Conservation (phyloP, 2,113 vertebrate species). For the Nestor notabilis region DNA sequence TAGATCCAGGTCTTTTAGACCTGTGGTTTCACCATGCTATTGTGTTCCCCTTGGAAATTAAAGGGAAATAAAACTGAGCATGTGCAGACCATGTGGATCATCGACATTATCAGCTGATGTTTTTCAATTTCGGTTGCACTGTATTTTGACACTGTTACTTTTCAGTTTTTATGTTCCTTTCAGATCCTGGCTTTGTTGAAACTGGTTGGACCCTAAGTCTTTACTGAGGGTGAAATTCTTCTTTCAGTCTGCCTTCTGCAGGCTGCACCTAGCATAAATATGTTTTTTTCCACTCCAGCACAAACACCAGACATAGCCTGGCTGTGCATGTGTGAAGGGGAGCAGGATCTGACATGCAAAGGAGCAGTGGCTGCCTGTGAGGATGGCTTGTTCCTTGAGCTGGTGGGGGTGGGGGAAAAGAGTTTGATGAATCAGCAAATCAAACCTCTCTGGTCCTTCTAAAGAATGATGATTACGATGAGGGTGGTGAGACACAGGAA, state of each 20-base stretch:
- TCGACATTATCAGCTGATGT: not conserved
- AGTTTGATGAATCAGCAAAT: not conserved
- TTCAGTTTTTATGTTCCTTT: not conserved
- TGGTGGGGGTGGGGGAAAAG: too few relatives aligned
- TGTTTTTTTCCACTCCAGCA: not conserved
- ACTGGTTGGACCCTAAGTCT: not conserved
- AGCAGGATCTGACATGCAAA: not conserved
- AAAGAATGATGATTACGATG: not conserved
- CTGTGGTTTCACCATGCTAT: not conserved
- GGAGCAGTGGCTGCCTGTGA: not conserved
- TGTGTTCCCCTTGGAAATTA: not conserved
- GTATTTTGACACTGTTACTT: not conserved
- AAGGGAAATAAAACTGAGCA: not conserved
- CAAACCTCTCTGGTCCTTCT: not conserved
- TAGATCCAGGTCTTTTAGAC: not conserved
- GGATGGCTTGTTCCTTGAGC: not conserved
- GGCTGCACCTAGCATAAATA: not conserved
- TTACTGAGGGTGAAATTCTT: not conserved
- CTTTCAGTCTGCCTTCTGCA: not conserved
- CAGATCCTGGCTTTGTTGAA: not conserved
- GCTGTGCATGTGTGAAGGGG: rapidly evolving
- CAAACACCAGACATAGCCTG: not conserved
- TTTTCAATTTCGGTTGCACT: not conserved
- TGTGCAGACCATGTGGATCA: not conserved
- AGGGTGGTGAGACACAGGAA: not conserved